A percentile compares a stretch with the other conserved stretches of the same genome.
Evolutionary conservation across 64 coral and sea anemone genomes (phyloP).

Genomic region (Montipora efflorescens): DNA sequence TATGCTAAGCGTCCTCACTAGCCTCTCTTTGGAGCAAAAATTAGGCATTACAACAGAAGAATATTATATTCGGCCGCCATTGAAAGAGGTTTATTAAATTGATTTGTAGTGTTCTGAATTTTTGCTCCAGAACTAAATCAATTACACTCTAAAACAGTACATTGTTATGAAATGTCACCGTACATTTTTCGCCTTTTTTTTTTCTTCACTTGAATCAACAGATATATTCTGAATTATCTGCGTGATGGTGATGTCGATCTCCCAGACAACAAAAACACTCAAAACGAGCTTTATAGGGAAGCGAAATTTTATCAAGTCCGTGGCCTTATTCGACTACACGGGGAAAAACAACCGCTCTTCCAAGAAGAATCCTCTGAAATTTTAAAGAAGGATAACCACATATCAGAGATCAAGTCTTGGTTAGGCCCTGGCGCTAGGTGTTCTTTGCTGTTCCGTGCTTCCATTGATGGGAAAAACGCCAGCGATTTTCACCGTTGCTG

Average conservation of each 20-base stretch:
- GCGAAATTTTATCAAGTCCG: constrained; percentile 69
- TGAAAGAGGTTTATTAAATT: no score
- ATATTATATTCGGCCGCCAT: no score
- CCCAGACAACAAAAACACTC: constrained; percentile 28
- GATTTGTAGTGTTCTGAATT: no score
- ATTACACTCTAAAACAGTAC: no score
- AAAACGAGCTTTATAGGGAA: constrained; percentile 29
- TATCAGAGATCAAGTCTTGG: not conserved
- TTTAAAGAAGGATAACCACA: not conserved
- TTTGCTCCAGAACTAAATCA: no score
- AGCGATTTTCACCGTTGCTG: constrained; percentile 62
- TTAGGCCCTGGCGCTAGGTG: not conserved
- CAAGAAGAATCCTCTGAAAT: not conserved
- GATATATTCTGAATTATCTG: constrained; percentile 68
- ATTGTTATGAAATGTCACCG: no score
- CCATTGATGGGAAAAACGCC: constrained; percentile 31
- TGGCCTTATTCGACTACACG: not conserved
- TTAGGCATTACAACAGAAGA: no score
- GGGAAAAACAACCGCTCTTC: not conserved
- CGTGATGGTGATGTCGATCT: constrained; percentile 31
- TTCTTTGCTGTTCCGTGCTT: constrained; percentile 33
- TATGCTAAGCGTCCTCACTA: no score
- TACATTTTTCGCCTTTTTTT: no score
- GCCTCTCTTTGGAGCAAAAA: no score
- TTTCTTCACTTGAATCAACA: not conserved